Percentiles rank a stretch among this genome's conserved stretches.
Evolutionary conservation across 1,140 invertebrate species (phyloP).

Genomic region (Cyphomyrmex costatus): DNA sequence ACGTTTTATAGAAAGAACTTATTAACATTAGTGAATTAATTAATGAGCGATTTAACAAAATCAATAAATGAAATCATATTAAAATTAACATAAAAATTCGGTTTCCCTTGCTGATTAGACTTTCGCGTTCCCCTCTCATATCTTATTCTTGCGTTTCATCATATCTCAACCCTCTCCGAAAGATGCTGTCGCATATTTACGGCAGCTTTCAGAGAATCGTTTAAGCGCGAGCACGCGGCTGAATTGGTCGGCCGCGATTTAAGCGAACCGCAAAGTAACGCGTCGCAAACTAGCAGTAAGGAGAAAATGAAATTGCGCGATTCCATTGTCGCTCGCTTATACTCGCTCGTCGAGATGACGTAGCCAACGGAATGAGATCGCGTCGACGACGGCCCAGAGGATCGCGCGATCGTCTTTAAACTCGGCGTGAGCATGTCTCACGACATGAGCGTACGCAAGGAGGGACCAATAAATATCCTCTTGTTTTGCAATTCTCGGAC

Average conservation of each 20-base stretch:
- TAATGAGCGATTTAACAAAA: background rate
- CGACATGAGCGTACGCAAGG: slow-evolving; percentile 43
- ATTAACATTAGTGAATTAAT: background rate
- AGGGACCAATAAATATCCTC: background rate
- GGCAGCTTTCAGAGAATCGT: slow-evolving; percentile 55
- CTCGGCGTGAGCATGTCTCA: slow-evolving; percentile 19
- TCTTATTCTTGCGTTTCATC: slow-evolving; percentile 9
- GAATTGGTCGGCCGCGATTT: slow-evolving; percentile 61
- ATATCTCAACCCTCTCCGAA: background rate
- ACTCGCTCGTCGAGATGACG: slow-evolving; percentile 37
- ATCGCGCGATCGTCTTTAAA: slow-evolving; percentile 62
- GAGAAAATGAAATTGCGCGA: slow-evolving; percentile 68
- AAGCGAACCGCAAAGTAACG: slow-evolving; percentile 59
- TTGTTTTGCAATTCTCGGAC: background rate
- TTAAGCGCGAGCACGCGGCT: slow-evolving; percentile 38
- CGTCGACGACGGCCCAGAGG: slow-evolving; percentile 54
- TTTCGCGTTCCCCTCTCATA: background rate
- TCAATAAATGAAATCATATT: background rate
- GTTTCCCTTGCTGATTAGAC: background rate
- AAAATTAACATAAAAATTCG: background rate
- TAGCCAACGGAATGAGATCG: slow-evolving; percentile 62
- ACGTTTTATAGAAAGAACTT: background rate
- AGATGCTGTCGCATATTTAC: slow-evolving; percentile 35
- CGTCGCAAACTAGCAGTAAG: slow-evolving; percentile 54
- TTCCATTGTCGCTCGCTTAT: slow-evolving; percentile 51